Conservation (phyloP, 2,113 vertebrate genomes). For the Leucopternis melanops region DNA sequence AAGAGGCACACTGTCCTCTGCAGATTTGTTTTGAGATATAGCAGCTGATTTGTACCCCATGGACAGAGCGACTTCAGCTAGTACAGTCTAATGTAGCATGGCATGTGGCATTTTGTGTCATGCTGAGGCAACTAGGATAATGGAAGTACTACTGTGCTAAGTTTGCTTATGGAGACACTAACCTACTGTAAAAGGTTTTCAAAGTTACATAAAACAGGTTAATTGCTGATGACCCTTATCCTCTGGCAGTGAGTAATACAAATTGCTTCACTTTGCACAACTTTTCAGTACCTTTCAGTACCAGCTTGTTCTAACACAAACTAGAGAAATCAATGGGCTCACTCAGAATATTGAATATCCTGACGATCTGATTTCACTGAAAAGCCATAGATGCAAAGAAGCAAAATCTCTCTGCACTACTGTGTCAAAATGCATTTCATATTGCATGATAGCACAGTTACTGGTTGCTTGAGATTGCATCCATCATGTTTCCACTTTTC, state of each 20-base stretch:
- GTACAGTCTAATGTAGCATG: neutral
- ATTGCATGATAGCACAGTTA: neutral
- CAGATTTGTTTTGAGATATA: neutral
- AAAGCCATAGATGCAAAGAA: neutral
- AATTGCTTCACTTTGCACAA: neutral
- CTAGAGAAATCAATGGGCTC: neutral
- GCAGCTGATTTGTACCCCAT: neutral
- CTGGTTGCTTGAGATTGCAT: neutral
- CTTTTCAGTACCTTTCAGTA: neutral
- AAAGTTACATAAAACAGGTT: neutral
- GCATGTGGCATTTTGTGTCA: neutral
- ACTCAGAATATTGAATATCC: neutral
- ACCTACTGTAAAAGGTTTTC: neutral
- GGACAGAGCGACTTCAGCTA: neutral
- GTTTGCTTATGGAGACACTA: neutral
- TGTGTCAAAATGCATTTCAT: neutral
- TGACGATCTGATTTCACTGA: neutral
- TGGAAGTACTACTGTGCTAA: neutral
- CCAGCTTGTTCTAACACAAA: neutral
- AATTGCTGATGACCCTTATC: neutral
- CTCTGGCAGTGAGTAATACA: neutral
- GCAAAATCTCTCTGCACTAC: neutral
- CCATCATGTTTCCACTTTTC: neutral
- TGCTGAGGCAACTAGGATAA: neutral
- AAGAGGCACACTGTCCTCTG: neutral